Percentiles rank a stretch among this genome's conserved stretches.
Conservation (phyloP, 2,113 vertebrate species). For the Dascyllus trimaculatus region DNA sequence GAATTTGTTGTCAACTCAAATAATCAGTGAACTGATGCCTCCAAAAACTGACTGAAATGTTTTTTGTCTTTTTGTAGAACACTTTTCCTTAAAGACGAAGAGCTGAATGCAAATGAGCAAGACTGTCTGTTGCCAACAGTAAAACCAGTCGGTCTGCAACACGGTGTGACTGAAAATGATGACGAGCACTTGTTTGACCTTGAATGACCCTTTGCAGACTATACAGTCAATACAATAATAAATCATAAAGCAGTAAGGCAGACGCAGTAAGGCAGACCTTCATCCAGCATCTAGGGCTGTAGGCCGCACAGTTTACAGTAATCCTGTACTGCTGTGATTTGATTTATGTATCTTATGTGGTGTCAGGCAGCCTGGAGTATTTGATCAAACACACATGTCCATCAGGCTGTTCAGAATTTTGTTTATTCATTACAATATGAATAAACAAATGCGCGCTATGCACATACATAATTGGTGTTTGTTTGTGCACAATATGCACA, state of each 20-base stretch:
- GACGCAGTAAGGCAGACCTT: neutral
- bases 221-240: neutral
- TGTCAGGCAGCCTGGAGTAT: too few species aligned
- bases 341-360: neutral
- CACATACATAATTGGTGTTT: too few species aligned
- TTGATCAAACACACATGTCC: neutral
- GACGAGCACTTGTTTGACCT: constrained; percentile 90
- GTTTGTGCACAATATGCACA: too few species aligned
- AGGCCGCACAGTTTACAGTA: neutral
- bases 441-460: too few species aligned
- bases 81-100: constrained; percentile 88
- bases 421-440: neutral
- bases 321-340: neutral
- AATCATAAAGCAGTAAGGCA: neutral
- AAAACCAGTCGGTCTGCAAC: constrained; percentile 87
- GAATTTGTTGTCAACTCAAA: neutral
- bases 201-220: constrained; percentile 82
- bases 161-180: constrained; percentile 85
- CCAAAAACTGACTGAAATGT: fast-evolving
- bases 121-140: constrained; percentile 88
- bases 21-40: neutral
- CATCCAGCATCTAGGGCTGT: neutral
- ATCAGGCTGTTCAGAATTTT: neutral
- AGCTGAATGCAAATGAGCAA: constrained; percentile 87
- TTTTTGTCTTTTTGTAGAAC: constrained; percentile 82